Conservation (phyloP, 2,797 vertebrate species). For the Falco rusticolus region DNA sequence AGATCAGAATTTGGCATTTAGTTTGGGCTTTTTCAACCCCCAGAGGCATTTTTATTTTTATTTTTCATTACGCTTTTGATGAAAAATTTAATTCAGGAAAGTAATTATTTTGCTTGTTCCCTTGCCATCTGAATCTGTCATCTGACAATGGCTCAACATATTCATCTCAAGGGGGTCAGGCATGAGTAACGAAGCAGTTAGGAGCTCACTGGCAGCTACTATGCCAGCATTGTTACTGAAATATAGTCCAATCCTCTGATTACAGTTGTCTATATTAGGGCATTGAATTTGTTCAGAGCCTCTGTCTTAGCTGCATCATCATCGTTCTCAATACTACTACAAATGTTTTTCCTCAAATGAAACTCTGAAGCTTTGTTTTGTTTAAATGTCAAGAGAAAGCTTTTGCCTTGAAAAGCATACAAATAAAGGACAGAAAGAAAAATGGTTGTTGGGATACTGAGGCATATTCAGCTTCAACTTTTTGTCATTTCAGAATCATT, state of each 20-base stretch:
- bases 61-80: slow-evolving; percentile 49
- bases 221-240: background rate
- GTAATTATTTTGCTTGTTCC: slow-evolving; percentile 55
- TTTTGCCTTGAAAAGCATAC: background rate
- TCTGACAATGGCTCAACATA: slow-evolving; percentile 4
- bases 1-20: background rate
- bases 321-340: background rate
- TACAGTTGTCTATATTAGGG: background rate
- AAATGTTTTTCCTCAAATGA: background rate
- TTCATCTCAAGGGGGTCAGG: slow-evolving; percentile 41
- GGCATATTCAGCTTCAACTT: background rate
- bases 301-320: background rate
- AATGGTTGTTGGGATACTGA: background rate
- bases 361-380: background rate
- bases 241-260: background rate
- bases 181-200: slow-evolving; percentile 55
- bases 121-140: slow-evolving; percentile 42
- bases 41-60: slow-evolving; percentile 17
- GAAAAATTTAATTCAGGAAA: slow-evolving; percentile 40
- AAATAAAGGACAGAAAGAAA: background rate
- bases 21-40: background rate
- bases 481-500: background rate
- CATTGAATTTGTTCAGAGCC: background rate
- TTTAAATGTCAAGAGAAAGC: background rate
- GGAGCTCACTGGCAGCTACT: background rate